Percentiles rank a stretch among this genome's conserved stretches.
phyloP scores from a whole-genome alignment of 2,797 vertebrate genomes.

The Falco naumanni region DNA sequence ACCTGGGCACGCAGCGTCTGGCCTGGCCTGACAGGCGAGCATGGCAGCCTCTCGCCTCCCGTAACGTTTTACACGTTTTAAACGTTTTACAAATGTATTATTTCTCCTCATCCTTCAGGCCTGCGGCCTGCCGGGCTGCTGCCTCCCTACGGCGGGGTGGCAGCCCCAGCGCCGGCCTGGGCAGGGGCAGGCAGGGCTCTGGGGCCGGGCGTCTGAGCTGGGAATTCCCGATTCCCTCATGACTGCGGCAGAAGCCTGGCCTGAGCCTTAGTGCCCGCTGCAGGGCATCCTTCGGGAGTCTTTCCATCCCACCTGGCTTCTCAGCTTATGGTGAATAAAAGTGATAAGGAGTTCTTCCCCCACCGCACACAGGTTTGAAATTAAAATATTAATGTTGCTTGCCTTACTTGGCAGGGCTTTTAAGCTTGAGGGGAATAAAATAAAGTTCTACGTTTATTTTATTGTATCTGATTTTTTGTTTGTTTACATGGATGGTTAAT shows the following conservation, averaged over 20 bases:
- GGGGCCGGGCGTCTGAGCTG: too few species aligned
- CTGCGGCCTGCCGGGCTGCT: neutral
- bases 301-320: rapidly evolving
- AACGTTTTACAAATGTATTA: too few species aligned
- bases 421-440: rapidly evolving
- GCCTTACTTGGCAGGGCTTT: neutral
- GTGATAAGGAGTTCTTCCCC: too few species aligned
- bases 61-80: neutral
- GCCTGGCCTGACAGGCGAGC: neutral
- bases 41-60: rapidly evolving
- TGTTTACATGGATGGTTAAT: neutral
- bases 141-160: too few species aligned
- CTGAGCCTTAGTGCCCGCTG: neutral
- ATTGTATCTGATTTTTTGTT: neutral
- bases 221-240: too few species aligned
- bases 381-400: neutral
- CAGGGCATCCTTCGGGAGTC: neutral
- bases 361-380: too few species aligned
- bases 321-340: neutral
- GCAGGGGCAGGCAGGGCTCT: too few species aligned
- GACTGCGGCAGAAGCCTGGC: rapidly evolving
- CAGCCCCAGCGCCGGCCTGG: too few species aligned
- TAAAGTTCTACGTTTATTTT: neutral
- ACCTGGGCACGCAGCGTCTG: neutral
- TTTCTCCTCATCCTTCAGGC: rapidly evolving